Evolutionary conservation across 1,140 invertebrate genomes (phyloP).

Genomic region (Drosophila serrata): DNA sequence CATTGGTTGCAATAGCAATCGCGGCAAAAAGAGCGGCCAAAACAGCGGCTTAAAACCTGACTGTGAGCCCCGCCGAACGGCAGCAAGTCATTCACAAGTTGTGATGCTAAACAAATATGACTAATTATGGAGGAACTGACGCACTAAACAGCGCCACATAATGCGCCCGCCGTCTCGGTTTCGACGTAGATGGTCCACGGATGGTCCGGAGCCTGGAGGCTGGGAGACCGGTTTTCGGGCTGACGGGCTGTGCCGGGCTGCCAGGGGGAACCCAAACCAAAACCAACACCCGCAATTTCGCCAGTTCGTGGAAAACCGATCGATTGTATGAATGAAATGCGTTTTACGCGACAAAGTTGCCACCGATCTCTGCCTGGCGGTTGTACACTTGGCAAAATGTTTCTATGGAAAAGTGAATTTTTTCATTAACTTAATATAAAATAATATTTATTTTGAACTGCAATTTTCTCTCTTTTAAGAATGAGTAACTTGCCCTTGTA

Average conservation of each 20-base stretch:
- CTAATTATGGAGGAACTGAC: constrained; percentile 83
- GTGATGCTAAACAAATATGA: constrained; percentile 83
- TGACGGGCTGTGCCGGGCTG: neutral
- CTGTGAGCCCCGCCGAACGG: constrained; percentile 20
- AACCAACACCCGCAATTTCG: constrained; percentile 81
- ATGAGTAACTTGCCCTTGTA: constrained; percentile 23
- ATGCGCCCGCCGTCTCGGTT: constrained; percentile 78
- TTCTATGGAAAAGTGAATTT: neutral
- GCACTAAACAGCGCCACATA: constrained; percentile 81
- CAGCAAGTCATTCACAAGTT: constrained; percentile 76
- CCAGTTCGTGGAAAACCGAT: constrained; percentile 77
- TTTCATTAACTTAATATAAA: neutral
- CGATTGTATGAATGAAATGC: constrained; percentile 80
- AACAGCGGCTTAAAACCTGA: constrained; percentile 21
- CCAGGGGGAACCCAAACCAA: constrained; percentile 28
- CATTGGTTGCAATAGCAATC: neutral
- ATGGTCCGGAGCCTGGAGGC: constrained; percentile 13
- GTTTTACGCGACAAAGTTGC: constrained; percentile 69
- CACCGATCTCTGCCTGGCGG: constrained; percentile 22
- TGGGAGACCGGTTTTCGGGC: constrained; percentile 13
- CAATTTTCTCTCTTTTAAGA: constrained; percentile 9
- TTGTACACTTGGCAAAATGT: constrained; percentile 14
- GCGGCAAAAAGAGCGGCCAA: constrained; percentile 4
- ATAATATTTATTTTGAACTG: neutral
- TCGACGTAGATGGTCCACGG: constrained; percentile 71